Evolutionary conservation across 2,113 vertebrate species (phyloP).

Genomic region (Petromus typicus): DNA sequence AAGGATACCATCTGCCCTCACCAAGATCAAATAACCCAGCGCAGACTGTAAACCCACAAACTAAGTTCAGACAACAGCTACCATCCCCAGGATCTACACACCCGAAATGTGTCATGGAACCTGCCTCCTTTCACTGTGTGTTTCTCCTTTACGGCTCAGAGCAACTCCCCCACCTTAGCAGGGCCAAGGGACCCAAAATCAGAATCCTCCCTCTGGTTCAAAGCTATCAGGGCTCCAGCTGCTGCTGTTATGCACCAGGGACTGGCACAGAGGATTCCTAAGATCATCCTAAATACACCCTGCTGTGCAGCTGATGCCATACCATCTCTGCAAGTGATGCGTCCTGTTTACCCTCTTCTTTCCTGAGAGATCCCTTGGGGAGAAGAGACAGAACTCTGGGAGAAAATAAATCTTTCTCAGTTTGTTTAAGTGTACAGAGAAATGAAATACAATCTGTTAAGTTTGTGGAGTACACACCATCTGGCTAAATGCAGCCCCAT

Average conservation of each 20-base stretch:
- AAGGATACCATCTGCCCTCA: not conserved
- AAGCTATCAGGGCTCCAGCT: not conserved
- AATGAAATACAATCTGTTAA: conserved; percentile 60
- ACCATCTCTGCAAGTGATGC: not conserved
- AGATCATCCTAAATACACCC: not conserved
- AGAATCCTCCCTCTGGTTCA: not conserved
- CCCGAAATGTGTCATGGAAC: not conserved
- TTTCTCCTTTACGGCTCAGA: not conserved
- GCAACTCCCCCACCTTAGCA: too few relatives aligned
- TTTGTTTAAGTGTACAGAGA: conserved; percentile 56
- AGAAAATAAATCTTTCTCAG: conserved; percentile 51
- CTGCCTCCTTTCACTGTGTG: not conserved
- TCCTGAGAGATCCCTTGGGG: not conserved
- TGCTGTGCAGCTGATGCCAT: not conserved
- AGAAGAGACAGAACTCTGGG: conserved; percentile 4
- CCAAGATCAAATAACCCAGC: not conserved
- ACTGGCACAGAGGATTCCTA: not conserved
- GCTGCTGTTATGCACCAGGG: not conserved
- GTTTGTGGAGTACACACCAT: conserved; percentile 41
- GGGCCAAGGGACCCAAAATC: not conserved
- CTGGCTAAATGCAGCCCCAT: conserved; percentile 63
- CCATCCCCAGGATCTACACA: fast-evolving
- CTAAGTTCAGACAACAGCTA: not conserved
- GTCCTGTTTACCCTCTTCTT: conserved; percentile 27
- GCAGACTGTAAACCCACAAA: not conserved